phyloP scores from a whole-genome alignment of 2,113 vertebrate genomes.

The Bothrops jararaca region DNA sequence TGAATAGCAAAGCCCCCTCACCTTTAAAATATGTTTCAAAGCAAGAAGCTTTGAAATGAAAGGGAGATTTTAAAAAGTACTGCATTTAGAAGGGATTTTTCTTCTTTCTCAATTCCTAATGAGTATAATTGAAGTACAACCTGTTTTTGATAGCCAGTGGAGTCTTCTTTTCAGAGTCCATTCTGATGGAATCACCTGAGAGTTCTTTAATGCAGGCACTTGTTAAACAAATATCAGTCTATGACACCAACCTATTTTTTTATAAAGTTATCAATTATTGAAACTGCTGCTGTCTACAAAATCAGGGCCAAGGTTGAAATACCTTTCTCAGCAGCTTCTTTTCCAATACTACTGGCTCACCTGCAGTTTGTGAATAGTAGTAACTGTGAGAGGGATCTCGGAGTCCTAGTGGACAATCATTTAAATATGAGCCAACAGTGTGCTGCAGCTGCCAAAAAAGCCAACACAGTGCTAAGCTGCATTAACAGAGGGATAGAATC shows the following conservation, averaged over 20 bases:
- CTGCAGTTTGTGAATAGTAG: background rate
- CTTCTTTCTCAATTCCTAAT: background rate
- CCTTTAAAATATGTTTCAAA: background rate
- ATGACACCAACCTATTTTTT: background rate
- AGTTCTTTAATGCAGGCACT: background rate
- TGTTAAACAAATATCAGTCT: background rate
- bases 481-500: no score
- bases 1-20: background rate
- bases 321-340: background rate
- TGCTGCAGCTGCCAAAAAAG: no score
- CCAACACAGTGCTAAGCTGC: no score
- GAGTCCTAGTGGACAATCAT: no score
- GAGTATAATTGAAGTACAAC: background rate
- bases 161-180: background rate
- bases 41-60: background rate
- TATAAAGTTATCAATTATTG: background rate
- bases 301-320: background rate
- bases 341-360: background rate
- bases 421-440: no score
- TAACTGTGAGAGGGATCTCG: no score
- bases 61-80: background rate
- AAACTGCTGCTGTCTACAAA: background rate
- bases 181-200: background rate
- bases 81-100: background rate
- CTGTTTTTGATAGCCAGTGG: background rate